Conservation (phyloP, 1,140 invertebrate species). For the Linepithema humile region DNA sequence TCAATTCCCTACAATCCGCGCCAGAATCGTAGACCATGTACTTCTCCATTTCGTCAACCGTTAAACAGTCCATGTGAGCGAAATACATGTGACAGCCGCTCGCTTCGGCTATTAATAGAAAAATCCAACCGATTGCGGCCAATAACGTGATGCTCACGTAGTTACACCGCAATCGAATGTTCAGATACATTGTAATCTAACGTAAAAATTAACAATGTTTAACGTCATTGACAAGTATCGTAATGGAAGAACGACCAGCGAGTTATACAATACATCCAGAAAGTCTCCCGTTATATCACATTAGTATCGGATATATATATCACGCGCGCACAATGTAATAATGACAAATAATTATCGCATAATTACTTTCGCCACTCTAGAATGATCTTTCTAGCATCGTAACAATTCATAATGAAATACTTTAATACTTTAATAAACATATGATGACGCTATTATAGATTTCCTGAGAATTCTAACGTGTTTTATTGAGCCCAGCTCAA, state of each 20-base stretch:
- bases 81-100: constrained; percentile 46
- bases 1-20: constrained; percentile 76
- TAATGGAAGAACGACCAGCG: constrained; percentile 59
- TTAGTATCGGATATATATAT: constrained; percentile 50
- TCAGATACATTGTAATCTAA: constrained; percentile 63
- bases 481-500: constrained; percentile 49
- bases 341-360: constrained; percentile 39
- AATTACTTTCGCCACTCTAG: constrained; percentile 28
- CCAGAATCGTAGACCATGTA: constrained; percentile 78
- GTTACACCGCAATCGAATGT: constrained; percentile 54
- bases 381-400: constrained; percentile 63
- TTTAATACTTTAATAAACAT: constrained; percentile 60
- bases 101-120: constrained; percentile 69
- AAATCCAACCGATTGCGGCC: constrained; percentile 52
- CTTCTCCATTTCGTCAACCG: constrained; percentile 79
- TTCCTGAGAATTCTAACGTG: constrained; percentile 45
- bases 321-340: constrained; percentile 29
- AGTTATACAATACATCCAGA: constrained; percentile 32
- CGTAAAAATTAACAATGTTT: constrained; percentile 69
- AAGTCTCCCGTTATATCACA: constrained; percentile 56
- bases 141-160: constrained; percentile 47
- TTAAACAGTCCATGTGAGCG: constrained; percentile 74
- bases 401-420: constrained; percentile 71
- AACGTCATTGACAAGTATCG: constrained; percentile 60
- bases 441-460: constrained; percentile 50